Conservation (phyloP, 2,888 invertebrate genomes). For the Lampropteryx suffumata region DNA sequence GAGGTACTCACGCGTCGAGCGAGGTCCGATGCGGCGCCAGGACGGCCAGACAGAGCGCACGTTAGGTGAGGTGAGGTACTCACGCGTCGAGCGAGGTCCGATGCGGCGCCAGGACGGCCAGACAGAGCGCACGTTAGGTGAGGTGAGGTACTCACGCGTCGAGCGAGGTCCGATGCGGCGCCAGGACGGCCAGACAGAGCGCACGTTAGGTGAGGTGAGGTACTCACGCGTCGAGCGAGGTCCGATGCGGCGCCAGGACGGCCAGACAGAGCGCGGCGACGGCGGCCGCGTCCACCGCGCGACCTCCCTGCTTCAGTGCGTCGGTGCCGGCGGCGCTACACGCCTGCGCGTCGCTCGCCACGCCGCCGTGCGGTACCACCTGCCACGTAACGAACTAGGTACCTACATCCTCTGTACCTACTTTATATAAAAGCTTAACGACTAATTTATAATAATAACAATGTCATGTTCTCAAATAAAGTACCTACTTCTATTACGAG, state of each 20-base stretch:
- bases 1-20: slow-evolving; percentile 1
- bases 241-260: slow-evolving; percentile 87
- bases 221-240: slow-evolving; percentile 85
- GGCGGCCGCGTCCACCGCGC: slow-evolving; percentile 89
- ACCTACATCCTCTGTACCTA: too few relatives aligned
- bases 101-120: background rate
- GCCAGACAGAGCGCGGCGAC: slow-evolving; percentile 89
- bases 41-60: background rate
- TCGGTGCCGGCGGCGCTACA: slow-evolving; percentile 88
- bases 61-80: background rate
- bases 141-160: background rate
- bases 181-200: background rate
- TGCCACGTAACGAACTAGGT: too few relatives aligned
- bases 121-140: too few relatives aligned
- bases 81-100: slow-evolving; percentile 1
- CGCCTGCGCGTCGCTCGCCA: slow-evolving; percentile 86
- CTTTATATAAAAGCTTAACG: too few relatives aligned
- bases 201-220: background rate
- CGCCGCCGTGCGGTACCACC: slow-evolving; percentile 89
- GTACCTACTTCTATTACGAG: too few relatives aligned
- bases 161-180: background rate
- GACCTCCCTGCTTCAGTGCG: slow-evolving; percentile 88
- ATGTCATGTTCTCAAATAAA: too few relatives aligned
- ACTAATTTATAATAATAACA: too few relatives aligned
- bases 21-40: background rate